phyloP scores from a whole-genome alignment of 2,888 invertebrate genomes.

The Geophilus truncorum region DNA sequence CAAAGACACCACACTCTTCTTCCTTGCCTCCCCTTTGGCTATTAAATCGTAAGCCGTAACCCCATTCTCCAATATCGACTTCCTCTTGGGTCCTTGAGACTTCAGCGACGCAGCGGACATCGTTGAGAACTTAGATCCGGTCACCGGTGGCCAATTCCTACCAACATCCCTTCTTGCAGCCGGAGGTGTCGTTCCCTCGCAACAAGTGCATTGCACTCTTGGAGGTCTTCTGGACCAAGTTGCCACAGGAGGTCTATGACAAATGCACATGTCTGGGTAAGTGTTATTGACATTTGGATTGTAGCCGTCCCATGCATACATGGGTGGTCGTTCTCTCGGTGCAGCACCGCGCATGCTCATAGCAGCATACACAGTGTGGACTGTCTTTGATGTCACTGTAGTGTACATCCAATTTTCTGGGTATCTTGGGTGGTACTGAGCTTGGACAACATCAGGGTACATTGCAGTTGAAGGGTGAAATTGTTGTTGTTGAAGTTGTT shows the following conservation, averaged over 20 bases:
- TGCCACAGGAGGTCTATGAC: neutral
- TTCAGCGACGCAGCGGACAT: neutral
- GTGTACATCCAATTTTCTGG: constrained; percentile 33
- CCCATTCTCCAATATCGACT: constrained; percentile 36
- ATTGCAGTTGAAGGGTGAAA: neutral
- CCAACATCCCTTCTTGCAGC: neutral
- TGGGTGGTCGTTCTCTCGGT: neutral
- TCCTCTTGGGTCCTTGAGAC: constrained; percentile 10
- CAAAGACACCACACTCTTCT: neutral
- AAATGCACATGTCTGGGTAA: neutral
- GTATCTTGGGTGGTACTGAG: neutral
- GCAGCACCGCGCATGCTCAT: constrained; percentile 13
- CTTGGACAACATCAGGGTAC: neutral
- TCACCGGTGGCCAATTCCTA: neutral
- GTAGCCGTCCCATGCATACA: constrained; percentile 30
- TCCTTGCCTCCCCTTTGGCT: neutral
- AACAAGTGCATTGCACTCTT: neutral
- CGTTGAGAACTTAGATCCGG: neutral
- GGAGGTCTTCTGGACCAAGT: neutral
- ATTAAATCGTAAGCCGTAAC: constrained; percentile 37
- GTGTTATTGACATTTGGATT: neutral
- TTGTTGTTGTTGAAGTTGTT: neutral
- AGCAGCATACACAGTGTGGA: constrained; percentile 14
- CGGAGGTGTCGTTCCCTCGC: neutral
- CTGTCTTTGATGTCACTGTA: constrained; percentile 32